Percentiles rank a stretch among this genome's conserved stretches.
phyloP scores from a whole-genome alignment of 1,140 invertebrate genomes.

The Oncopeltus fasciatus region DNA sequence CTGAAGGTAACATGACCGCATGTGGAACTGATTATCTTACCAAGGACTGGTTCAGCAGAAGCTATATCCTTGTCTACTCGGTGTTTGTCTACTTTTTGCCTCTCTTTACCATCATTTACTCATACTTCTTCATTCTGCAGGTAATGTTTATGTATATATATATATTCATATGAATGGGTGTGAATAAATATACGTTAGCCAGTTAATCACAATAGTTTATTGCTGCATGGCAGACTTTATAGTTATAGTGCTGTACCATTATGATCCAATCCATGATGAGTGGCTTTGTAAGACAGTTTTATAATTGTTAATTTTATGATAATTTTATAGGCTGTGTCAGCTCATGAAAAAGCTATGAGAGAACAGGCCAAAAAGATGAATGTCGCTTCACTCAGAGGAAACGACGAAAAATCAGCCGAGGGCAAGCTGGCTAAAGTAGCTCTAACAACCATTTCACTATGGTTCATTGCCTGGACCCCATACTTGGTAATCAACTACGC shows the following conservation, averaged over 20 bases:
- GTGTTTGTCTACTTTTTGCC: slow-evolving; percentile 56
- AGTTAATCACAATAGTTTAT: too few species aligned
- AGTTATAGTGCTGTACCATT: too few species aligned
- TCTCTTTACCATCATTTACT: slow-evolving; percentile 54
- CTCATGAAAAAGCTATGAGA: slow-evolving; percentile 65
- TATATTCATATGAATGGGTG: too few species aligned
- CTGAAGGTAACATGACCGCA: slow-evolving; percentile 74
- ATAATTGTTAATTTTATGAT: too few species aligned
- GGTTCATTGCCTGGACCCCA: slow-evolving; percentile 77
- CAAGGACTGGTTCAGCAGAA: slow-evolving; percentile 44
- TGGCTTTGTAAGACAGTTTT: too few species aligned
- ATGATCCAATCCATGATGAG: background rate
- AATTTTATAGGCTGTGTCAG: slow-evolving; percentile 48
- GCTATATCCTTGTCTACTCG: slow-evolving; percentile 55
- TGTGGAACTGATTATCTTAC: slow-evolving; percentile 72
- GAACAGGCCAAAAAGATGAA: slow-evolving; percentile 79
- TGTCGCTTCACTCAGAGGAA: slow-evolving; percentile 55
- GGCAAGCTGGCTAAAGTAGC: slow-evolving; percentile 66
- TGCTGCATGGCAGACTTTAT: too few species aligned
- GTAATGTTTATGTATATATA: too few species aligned
- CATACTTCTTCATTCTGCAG: slow-evolving; percentile 63
- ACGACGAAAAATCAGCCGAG: slow-evolving; percentile 53
- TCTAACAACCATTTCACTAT: slow-evolving; percentile 63
- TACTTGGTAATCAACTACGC: slow-evolving; percentile 64
- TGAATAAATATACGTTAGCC: too few species aligned